Conservation (phyloP, 1,140 invertebrate genomes). For the Drosophila mojavensis region DNA sequence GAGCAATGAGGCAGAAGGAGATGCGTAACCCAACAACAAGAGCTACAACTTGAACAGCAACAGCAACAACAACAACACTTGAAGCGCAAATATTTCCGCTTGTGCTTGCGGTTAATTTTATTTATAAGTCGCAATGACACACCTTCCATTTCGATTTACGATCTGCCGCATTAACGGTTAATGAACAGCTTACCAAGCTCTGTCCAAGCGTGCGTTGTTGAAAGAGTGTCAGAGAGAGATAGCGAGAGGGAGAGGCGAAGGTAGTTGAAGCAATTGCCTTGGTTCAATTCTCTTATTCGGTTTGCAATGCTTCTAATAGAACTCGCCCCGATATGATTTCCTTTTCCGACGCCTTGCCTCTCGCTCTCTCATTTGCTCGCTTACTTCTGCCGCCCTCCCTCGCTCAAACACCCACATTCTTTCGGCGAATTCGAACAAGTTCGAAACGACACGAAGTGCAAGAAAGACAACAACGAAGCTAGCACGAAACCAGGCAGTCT, state of each 20-base stretch:
- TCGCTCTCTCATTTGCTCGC: neutral
- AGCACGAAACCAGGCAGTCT: slow-evolving; percentile 26
- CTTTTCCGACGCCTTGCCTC: slow-evolving; percentile 52
- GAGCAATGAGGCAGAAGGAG: slow-evolving; percentile 23
- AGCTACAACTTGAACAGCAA: neutral
- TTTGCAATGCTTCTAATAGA: slow-evolving; percentile 53
- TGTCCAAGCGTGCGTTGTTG: slow-evolving; percentile 13
- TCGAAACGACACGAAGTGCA: slow-evolving; percentile 73
- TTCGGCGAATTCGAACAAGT: slow-evolving; percentile 53
- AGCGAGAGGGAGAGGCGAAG: too few relatives aligned
- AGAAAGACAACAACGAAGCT: slow-evolving; percentile 41
- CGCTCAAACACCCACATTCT: slow-evolving; percentile 1
- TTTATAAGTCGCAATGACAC: slow-evolving; percentile 79
- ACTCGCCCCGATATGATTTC: slow-evolving; percentile 69
- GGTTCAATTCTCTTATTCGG: slow-evolving; percentile 44
- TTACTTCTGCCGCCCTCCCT: neutral
- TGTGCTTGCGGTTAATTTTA: slow-evolving; percentile 77
- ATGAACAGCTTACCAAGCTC: slow-evolving; percentile 55
- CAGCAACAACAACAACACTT: slow-evolving; percentile 20
- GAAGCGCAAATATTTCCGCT: slow-evolving; percentile 78
- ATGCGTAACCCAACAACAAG: slow-evolving; percentile 20
- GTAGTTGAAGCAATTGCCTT: slow-evolving; percentile 53
- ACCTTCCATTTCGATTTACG: slow-evolving; percentile 76
- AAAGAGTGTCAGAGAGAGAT: neutral
- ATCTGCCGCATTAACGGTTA: slow-evolving; percentile 73